phyloP scores from a whole-genome alignment of 92 coral and sea anemone genomes.

The Scolanthus callimorphus region DNA sequence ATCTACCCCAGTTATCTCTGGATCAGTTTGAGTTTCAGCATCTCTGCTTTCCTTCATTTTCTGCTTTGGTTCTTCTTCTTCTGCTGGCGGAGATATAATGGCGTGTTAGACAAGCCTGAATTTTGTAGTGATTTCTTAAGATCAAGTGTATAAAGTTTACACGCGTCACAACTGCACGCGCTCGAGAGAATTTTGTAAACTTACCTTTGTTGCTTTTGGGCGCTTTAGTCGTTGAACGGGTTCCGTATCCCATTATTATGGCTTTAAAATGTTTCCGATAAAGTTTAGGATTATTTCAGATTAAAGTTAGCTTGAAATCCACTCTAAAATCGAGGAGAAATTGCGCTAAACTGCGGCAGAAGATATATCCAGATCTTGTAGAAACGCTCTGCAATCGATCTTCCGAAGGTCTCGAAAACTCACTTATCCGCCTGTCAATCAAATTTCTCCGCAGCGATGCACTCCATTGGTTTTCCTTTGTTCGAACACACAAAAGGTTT shows the following conservation, averaged over 20 bases:
- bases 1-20: constrained; percentile 86
- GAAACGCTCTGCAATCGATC: constrained; percentile 62
- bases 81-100: constrained; percentile 15
- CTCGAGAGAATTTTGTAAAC: constrained; percentile 2
- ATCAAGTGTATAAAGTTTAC: constrained; percentile 5
- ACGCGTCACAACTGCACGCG: constrained; percentile 30
- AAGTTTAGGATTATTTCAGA: background rate
- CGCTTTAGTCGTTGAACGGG: constrained; percentile 50
- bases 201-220: constrained; percentile 33
- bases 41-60: constrained; percentile 47
- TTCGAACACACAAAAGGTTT: constrained; percentile 44
- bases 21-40: constrained; percentile 82
- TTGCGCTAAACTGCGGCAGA: constrained; percentile 10
- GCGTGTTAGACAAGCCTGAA: background rate
- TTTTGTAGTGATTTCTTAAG: constrained; percentile 21
- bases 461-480: constrained; percentile 48
- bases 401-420: constrained; percentile 19
- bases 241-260: constrained; percentile 59
- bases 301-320: background rate
- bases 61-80: constrained; percentile 43
- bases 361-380: constrained; percentile 93
- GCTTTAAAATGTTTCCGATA: constrained; percentile 12
- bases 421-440: constrained; percentile 56
- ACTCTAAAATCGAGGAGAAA: background rate
- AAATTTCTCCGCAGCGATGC: constrained; percentile 17